Percentiles rank a stretch among this genome's conserved stretches.
Evolutionary conservation across 2,888 invertebrate genomes (phyloP).

Genomic region (Stenchaetothrips biformis): DNA sequence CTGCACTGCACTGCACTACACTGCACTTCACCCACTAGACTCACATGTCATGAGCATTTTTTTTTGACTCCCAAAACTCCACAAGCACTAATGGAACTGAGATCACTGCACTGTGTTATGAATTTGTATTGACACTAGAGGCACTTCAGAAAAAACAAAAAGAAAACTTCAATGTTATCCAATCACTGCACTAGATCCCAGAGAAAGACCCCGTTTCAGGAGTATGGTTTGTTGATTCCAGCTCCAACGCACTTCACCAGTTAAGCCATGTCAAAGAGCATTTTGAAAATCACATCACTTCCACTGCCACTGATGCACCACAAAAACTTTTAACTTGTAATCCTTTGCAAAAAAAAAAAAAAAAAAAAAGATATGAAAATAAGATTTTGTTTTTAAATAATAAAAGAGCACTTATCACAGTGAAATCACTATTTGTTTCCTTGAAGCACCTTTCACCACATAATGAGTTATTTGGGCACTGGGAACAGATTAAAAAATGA

Average conservation of each 20-base stretch:
- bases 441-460: constrained; percentile 16
- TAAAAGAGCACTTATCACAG: background rate
- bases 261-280: background rate
- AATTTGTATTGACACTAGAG: background rate
- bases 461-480: constrained; percentile 17
- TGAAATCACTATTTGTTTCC: background rate
- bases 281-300: background rate
- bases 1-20: constrained; percentile 13
- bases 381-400: background rate
- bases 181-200: constrained; percentile 19
- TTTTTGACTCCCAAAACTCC: background rate
- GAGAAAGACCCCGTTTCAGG: background rate
- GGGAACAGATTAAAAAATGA: constrained; percentile 8
- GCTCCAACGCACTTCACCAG: background rate
- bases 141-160: background rate
- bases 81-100: background rate
- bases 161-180: background rate
- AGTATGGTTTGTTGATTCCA: background rate
- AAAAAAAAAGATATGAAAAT: background rate
- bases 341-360: background rate
- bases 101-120: background rate
- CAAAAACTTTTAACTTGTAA: background rate
- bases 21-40: background rate
- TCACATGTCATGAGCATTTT: background rate
- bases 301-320: background rate